Base-by-base conservation (phyloP, 2,797 vertebrate genomes). In the Diplodus sargus region DNA sequence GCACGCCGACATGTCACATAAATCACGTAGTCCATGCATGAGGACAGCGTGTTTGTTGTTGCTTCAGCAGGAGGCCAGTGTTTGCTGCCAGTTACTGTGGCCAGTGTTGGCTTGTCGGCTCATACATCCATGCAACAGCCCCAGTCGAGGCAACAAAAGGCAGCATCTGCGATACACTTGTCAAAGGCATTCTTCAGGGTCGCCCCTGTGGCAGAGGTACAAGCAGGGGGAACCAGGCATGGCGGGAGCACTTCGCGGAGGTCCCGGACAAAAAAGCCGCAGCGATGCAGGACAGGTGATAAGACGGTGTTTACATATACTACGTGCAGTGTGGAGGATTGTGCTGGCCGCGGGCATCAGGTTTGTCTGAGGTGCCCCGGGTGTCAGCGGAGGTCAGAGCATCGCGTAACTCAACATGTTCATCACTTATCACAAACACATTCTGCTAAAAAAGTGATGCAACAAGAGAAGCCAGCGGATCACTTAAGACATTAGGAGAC, bases 251-350 rank as follows among this genome's bases (percentile, higher is more conserved):
- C 91, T 90, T 90, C 86, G 67, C 61, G 91, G 92, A 93, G 90
- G 91, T 93, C 92, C 74, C 59, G 22, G 81, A 88, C 83, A 89
- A 85, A 79, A 61, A 88, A 91, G 83, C 86, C 87, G 79, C 90
- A 90, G 81, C 92, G 89, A 94, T 91, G 88, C 79, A 85, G 85
- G 72, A 49, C 73, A 78, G 85, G 82, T 90, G 94, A 95, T 95
- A 95, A 94, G 93, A 85, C 56, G 89, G 89, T 94, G 93, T 94
- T 95, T 95, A 94, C 92, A 92, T 93, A 87, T 83, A 70, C 84
- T 91, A 94, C 88, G 93, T 93, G 90, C 87, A 34, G 81, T 49
- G 82, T 72, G 85, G 86, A 86, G 78, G 88, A 70, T 74, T 53
- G 74, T 73, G 60, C 73, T 66, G 85, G 83, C 84, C 70, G 69